Percentiles rank a stretch among this genome's conserved stretches.
These are phyloP conservation scores for Arctopsyche grandis DNA, from an alignment of 1,140 invertebrate genomes.

Conservation along the genomic window DNA sequence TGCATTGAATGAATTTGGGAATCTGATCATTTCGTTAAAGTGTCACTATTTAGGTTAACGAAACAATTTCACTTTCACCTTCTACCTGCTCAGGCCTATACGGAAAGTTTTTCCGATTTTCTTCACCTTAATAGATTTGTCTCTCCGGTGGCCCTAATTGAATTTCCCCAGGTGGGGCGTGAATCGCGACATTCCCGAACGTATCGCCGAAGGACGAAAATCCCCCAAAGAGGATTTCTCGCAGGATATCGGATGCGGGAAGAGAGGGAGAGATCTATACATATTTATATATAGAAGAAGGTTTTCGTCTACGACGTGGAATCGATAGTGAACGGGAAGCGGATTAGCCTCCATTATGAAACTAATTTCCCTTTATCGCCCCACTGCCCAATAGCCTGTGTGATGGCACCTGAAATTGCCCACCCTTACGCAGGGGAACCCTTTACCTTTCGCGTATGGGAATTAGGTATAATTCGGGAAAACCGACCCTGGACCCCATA, in stretches of 20 bases:
- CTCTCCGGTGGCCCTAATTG: slow-evolving; percentile 7
- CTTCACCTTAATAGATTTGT: slow-evolving; percentile 7
- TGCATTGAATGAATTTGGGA: too few species aligned
- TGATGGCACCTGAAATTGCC: slow-evolving; percentile 23
- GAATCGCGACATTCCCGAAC: background rate
- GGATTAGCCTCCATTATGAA: slow-evolving; percentile 47
- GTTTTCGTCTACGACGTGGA: background rate
- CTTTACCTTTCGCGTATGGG: background rate
- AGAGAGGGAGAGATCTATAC: too few species aligned
- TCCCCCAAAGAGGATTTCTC: background rate
- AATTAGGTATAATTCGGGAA: too few species aligned
- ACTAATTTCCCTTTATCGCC: slow-evolving; percentile 48
- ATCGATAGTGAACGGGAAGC: slow-evolving; percentile 43
- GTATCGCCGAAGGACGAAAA: background rate
- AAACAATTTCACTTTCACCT: background rate
- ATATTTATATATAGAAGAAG: too few species aligned
- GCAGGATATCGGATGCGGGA: too few species aligned
- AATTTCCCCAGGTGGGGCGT: background rate
- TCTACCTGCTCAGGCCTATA: too few species aligned
- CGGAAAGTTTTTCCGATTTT: slow-evolving; percentile 1
- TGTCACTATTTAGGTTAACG: background rate
- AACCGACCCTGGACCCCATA: too few species aligned
- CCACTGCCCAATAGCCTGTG: slow-evolving; percentile 17
- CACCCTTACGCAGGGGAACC: background rate
- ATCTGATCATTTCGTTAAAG: background rate